Percentiles rank a stretch among this genome's conserved stretches.
These are phyloP conservation scores for Equus quagga DNA, from an alignment of 2,113 vertebrate species.

Conservation along the genomic window DNA sequence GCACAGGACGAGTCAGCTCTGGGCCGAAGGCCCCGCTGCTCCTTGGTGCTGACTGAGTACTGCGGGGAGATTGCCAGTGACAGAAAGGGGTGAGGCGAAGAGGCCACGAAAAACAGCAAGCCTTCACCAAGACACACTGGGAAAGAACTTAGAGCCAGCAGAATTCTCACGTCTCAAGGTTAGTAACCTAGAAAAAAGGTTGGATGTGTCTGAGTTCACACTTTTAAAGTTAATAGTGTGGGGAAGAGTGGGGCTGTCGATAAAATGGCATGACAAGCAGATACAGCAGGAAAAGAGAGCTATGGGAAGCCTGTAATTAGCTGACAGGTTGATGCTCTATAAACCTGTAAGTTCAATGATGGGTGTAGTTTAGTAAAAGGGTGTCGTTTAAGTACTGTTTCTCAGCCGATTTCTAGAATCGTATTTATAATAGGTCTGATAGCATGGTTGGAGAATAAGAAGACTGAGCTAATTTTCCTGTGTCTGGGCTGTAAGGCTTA, in stretches of 20 bases:
- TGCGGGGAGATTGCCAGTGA: not conserved
- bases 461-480: not conserved
- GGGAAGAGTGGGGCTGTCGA: fast-evolving
- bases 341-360: not conserved
- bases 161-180: constrained; percentile 27
- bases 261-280: not conserved
- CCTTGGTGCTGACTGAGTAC: not conserved
- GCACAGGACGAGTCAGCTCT: fast-evolving
- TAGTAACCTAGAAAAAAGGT: not conserved
- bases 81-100: fast-evolving
- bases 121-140: not conserved
- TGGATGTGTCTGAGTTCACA: not conserved
- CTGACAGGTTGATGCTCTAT: fast-evolving
- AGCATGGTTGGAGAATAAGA: not conserved
- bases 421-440: not conserved
- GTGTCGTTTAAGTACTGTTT: not conserved
- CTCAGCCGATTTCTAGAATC: not conserved
- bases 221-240: not conserved
- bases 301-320: fast-evolving
- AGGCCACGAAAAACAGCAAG: not conserved
- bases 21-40: no score
- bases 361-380: not conserved
- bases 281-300: not conserved
- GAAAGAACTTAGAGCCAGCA: not conserved
- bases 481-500: not conserved